A percentile compares a stretch with the other conserved stretches of the same genome.
phyloP scores from a whole-genome alignment of 1,140 invertebrate genomes.

The Planococcus citri region DNA sequence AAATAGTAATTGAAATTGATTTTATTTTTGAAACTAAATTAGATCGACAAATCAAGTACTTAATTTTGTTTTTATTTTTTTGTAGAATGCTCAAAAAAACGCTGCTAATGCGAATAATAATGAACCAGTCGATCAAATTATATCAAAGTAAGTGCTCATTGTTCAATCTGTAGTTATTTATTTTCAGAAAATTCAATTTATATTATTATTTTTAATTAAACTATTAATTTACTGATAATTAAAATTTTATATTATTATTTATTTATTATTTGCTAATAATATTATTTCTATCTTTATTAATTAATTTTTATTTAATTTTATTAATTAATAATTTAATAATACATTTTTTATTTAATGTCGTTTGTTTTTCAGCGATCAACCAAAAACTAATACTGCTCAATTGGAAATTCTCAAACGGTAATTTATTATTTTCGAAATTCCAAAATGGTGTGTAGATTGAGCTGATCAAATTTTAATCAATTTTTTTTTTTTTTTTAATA shows the following conservation, averaged over 20 bases:
- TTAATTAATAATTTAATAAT: not conserved
- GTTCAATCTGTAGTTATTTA: not conserved
- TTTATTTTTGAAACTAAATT: not conserved
- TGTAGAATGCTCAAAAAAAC: not conserved
- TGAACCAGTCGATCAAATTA: not conserved
- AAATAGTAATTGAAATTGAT: not conserved
- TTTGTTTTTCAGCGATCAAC: not conserved
- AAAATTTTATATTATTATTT: not conserved
- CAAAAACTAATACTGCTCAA: conserved; percentile 25
- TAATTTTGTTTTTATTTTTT: not conserved
- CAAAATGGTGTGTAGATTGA: too few species aligned
- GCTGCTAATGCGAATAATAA: not conserved
- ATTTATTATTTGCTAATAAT: not conserved
- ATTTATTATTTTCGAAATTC: conserved; percentile 7
- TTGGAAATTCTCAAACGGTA: conserved; percentile 29
- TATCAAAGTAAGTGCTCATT: not conserved
- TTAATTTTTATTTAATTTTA: too few species aligned
- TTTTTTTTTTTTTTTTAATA: conserved; percentile 27
- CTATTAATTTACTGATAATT: too few species aligned
- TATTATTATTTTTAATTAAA: too few species aligned
- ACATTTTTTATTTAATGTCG: not conserved
- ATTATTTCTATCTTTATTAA: too few species aligned
- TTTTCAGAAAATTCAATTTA: too few species aligned
- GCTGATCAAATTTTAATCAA: not conserved
- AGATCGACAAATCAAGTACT: too few species aligned